Percentiles rank a stretch among this genome's conserved stretches.
phyloP scores from a whole-genome alignment of 1,140 invertebrate genomes.

The Lepidurus apus region DNA sequence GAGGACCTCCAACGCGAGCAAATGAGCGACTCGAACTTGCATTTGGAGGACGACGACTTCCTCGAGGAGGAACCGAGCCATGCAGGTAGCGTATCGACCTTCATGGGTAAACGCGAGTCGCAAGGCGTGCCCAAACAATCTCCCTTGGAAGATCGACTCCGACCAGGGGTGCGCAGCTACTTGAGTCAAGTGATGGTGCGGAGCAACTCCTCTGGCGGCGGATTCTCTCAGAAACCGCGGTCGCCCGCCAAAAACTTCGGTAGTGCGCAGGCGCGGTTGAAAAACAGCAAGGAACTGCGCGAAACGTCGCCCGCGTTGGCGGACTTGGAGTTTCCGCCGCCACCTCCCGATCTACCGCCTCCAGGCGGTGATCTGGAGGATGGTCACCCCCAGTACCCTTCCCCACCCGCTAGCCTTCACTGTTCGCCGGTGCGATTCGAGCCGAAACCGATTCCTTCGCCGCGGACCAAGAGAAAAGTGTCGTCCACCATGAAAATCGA shows the following conservation, averaged over 20 bases:
- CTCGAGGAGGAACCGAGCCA: neutral
- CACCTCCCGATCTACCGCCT: slow-evolving; percentile 51
- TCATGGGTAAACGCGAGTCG: neutral
- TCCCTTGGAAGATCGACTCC: neutral
- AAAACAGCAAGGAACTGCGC: neutral
- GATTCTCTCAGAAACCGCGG: slow-evolving; percentile 50
- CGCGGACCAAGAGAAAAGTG: slow-evolving; percentile 34
- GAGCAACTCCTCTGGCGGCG: slow-evolving; percentile 40
- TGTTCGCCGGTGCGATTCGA: slow-evolving; percentile 33
- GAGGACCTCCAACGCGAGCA: slow-evolving; percentile 34
- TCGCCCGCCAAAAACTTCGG: slow-evolving; percentile 37
- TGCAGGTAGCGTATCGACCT: neutral
- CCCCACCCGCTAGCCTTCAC: slow-evolving; percentile 32
- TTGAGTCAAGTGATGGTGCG: slow-evolving; percentile 15
- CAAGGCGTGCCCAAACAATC: neutral
- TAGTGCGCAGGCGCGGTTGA: slow-evolving; percentile 12
- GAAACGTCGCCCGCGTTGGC: slow-evolving; percentile 53
- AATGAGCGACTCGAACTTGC: slow-evolving; percentile 24
- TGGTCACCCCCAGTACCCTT: slow-evolving; percentile 28
- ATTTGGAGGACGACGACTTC: neutral
- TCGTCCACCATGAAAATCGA: slow-evolving; percentile 42
- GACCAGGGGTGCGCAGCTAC: slow-evolving; percentile 22
- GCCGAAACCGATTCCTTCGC: slow-evolving; percentile 32
- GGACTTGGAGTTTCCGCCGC: slow-evolving; percentile 78
- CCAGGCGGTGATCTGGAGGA: slow-evolving; percentile 30